These are phyloP conservation scores for Mormoops blainvillei DNA, from an alignment of 2,113 vertebrate species.

Conservation along the genomic window DNA sequence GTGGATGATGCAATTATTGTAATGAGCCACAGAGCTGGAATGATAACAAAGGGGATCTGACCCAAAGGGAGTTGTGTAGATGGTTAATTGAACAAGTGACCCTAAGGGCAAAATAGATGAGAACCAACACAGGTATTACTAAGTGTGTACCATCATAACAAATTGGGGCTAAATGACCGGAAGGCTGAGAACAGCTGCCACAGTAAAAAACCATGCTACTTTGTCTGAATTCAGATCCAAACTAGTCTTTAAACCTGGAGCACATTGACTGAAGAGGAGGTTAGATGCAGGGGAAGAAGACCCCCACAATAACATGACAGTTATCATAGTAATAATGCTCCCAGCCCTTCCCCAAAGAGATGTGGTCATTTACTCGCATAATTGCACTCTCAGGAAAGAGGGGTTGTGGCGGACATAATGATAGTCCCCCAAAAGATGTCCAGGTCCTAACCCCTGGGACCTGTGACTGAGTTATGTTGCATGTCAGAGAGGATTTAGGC, in stretches of 20 bases:
- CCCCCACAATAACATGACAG: background rate
- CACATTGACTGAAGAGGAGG: background rate
- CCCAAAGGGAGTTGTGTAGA: background rate
- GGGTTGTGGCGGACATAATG: background rate
- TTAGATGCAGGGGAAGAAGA: background rate
- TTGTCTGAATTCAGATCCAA: background rate
- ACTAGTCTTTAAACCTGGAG: background rate
- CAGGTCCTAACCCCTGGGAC: background rate
- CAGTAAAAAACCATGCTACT: background rate
- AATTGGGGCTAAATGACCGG: background rate
- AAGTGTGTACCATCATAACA: background rate
- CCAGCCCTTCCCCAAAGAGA: background rate
- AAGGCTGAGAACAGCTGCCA: background rate
- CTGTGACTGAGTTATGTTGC: background rate
- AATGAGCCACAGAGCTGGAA: background rate
- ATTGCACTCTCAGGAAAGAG: background rate
- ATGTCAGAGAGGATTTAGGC: background rate
- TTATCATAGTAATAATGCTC: background rate
- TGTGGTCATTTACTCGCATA: background rate
- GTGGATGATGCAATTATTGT: conserved; percentile 39
- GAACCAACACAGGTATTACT: background rate
- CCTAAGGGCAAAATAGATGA: background rate
- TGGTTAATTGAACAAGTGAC: conserved; percentile 16
- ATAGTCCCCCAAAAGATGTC: background rate
- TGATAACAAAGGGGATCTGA: conserved; percentile 3